A percentile compares a stretch with the other conserved stretches of the same genome.
phyloP scores from a whole-genome alignment of 2,888 invertebrate species.

The Caenorhabditis wallacei region DNA sequence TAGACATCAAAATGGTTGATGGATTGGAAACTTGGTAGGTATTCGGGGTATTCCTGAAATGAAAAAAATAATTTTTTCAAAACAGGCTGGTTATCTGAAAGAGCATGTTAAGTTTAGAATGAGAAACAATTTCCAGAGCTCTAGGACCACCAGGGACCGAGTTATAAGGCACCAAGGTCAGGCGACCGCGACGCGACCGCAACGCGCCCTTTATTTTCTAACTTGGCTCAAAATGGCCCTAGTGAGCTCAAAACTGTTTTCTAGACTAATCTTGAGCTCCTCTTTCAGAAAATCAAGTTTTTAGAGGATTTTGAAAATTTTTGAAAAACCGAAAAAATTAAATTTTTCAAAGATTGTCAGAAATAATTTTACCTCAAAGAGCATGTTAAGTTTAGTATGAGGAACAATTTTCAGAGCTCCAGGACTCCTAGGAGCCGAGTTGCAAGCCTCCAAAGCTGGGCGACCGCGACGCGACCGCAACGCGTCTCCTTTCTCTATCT shows the following conservation, averaged over 20 bases:
- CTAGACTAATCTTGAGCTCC: background rate
- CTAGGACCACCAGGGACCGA: background rate
- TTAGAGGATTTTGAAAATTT: too few relatives aligned
- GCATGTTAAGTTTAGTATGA: background rate
- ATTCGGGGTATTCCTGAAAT: background rate
- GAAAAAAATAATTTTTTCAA: background rate
- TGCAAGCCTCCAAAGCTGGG: background rate
- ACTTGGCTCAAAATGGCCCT: background rate
- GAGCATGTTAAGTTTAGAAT: background rate
- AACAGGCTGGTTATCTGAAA: background rate
- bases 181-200: background rate
- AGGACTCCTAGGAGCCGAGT: background rate
- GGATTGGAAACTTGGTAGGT: background rate
- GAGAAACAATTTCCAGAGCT: background rate
- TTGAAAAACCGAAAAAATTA: too few relatives aligned
- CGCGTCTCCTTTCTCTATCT: too few relatives aligned
- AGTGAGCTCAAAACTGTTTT: background rate
- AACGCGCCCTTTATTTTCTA: background rate
- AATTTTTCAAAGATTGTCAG: background rate
- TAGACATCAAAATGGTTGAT: conserved; percentile 7
- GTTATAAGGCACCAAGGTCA: background rate
- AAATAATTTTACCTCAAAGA: too few relatives aligned
- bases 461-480: background rate
- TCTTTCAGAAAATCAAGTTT: too few relatives aligned
- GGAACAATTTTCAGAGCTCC: background rate